A percentile compares a stretch with the other conserved stretches of the same genome.
Conservation (phyloP, 2,888 invertebrate genomes). For the Yponomeuta cagnagella region DNA sequence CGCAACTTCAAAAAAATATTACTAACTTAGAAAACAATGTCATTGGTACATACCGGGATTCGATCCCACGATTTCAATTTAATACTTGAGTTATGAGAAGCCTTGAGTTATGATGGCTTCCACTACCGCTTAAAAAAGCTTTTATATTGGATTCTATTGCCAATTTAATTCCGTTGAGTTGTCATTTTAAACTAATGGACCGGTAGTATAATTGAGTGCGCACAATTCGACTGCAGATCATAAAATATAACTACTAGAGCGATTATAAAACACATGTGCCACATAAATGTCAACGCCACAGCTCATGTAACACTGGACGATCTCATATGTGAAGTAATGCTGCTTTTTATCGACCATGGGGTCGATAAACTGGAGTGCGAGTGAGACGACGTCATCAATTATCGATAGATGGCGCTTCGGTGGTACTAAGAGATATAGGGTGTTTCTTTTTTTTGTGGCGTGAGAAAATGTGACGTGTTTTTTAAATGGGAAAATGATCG, state of each 20-base stretch:
- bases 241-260: neutral
- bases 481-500: neutral
- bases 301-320: neutral
- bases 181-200: no score
- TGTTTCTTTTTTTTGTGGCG: slow-evolving; percentile 8
- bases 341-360: slow-evolving; percentile 37
- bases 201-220: no score
- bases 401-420: slow-evolving; percentile 46
- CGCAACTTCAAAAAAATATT: no score
- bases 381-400: slow-evolving; percentile 63
- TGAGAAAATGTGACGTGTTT: neutral
- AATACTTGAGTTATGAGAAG: no score
- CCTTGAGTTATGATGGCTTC: no score
- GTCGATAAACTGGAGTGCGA: slow-evolving; percentile 57
- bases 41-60: no score
- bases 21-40: no score
- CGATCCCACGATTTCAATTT: no score
- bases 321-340: slow-evolving; percentile 13
- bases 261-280: neutral
- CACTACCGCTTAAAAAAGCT: no score
- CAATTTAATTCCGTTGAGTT: no score
- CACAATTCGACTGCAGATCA: no score
- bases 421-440: slow-evolving; percentile 34
- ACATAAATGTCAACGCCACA: neutral
- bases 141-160: no score